Conservation (phyloP, 2,113 vertebrate species). For the Istiophorus platypterus region DNA sequence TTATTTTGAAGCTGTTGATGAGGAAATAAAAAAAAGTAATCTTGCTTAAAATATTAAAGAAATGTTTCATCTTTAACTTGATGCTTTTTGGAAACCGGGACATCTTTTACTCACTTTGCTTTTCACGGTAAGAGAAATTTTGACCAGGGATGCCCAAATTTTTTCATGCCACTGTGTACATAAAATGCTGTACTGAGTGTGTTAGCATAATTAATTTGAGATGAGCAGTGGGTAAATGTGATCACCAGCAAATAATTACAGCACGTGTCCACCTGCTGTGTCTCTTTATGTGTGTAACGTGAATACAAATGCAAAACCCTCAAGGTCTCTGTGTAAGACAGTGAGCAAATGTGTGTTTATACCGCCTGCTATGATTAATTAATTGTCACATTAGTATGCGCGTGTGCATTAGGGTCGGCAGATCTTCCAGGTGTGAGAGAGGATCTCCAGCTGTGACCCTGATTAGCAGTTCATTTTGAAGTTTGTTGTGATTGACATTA, state of each 20-base stretch:
- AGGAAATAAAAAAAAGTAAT: too few species aligned
- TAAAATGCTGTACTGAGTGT: not conserved
- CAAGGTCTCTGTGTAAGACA: slow-evolving; percentile 48
- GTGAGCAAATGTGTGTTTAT: slow-evolving; percentile 17
- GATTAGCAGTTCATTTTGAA: slow-evolving; percentile 16
- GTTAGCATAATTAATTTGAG: slow-evolving; percentile 43
- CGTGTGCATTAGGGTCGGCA: not conserved
- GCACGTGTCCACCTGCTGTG: slow-evolving; percentile 51
- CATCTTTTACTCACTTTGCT: too few species aligned
- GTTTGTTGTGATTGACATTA: slow-evolving; percentile 17
- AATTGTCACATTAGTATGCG: slow-evolving; percentile 37
- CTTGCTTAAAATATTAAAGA: too few species aligned
- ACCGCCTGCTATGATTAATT: slow-evolving; percentile 55
- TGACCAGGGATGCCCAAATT: too few species aligned
- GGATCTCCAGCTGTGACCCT: slow-evolving; percentile 27
- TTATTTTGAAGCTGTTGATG: too few species aligned
- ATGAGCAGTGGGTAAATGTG: slow-evolving; percentile 21
- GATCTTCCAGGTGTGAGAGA: slow-evolving; percentile 34
- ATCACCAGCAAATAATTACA: slow-evolving; percentile 52
- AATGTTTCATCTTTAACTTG: too few species aligned
- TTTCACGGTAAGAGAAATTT: too few species aligned
- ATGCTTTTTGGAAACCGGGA: too few species aligned
- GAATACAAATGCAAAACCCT: slow-evolving; percentile 60
- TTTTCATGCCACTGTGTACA: not conserved
- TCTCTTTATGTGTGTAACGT: slow-evolving; percentile 17